Evolutionary conservation across 37 sponge, comb jelly and placozoan species (phyloP).

Genomic region (Geodia barretti): DNA sequence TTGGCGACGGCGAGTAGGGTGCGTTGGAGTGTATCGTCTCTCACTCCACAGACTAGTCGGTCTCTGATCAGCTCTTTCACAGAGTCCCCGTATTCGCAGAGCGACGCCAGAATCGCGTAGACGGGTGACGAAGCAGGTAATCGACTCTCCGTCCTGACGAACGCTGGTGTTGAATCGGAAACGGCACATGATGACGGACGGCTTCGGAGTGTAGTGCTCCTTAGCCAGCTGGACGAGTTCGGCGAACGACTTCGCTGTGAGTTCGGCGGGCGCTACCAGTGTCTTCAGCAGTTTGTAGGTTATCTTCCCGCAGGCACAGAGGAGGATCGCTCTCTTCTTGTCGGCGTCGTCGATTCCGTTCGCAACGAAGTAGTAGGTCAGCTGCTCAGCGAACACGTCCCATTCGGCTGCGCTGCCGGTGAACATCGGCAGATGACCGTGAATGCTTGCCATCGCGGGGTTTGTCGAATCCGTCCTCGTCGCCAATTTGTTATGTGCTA

Average conservation of each 20-base stretch:
- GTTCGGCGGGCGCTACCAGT: background rate
- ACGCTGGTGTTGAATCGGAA: background rate
- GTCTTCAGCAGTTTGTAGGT: constrained; percentile 3
- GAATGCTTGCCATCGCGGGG: background rate
- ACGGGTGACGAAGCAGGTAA: background rate
- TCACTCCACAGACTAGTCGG: constrained; percentile 3
- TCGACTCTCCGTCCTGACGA: background rate
- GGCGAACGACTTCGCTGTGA: background rate
- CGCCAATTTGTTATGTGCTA: background rate
- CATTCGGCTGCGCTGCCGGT: background rate
- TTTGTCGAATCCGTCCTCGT: background rate
- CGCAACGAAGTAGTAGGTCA: background rate
- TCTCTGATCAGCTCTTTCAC: background rate
- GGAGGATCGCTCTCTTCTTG: constrained; percentile 9
- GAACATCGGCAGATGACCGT: background rate
- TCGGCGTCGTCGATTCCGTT: background rate
- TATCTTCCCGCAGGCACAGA: constrained; percentile 1
- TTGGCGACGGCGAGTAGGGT: background rate
- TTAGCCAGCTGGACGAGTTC: background rate
- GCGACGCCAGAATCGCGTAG: background rate
- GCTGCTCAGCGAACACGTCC: background rate
- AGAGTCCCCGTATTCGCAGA: background rate
- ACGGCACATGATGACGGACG: background rate
- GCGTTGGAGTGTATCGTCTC: background rate
- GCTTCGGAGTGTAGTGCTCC: constrained; percentile 1